Percentiles rank a stretch among this genome's conserved stretches.
Evolutionary conservation across 2,797 vertebrate species (phyloP).

Genomic region (Tragelaphus oryx): DNA sequence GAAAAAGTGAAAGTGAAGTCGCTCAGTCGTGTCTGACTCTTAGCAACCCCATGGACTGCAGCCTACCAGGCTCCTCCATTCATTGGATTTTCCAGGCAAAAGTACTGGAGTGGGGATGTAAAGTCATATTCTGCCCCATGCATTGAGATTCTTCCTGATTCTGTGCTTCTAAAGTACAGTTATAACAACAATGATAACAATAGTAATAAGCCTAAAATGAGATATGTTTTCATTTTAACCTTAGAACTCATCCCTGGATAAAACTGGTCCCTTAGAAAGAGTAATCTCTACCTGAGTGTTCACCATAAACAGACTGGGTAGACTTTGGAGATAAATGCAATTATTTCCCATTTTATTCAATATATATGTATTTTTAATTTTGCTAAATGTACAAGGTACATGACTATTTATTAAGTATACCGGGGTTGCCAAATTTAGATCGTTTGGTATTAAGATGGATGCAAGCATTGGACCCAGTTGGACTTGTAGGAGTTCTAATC

Average conservation of each 20-base stretch:
- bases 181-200: not conserved
- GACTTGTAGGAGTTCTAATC: slow-evolving; percentile 39
- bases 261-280: slow-evolving; percentile 32
- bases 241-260: slow-evolving; percentile 7
- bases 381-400: not conserved
- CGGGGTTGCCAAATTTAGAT: not conserved
- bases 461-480: not conserved
- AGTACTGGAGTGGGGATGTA: not conserved
- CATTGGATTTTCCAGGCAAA: not conserved
- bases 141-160: not conserved
- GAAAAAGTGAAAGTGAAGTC: too few species aligned
- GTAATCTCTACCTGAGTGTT: slow-evolving; percentile 16
- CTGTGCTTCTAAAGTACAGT: not conserved
- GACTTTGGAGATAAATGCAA: not conserved
- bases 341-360: not conserved
- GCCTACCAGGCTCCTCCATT: too few species aligned
- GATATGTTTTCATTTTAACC: slow-evolving; percentile 27
- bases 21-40: too few species aligned
- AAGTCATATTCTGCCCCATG: not conserved
- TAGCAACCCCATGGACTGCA: too few species aligned
- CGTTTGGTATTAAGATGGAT: slow-evolving; percentile 30
- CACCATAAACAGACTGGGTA: not conserved
- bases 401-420: slow-evolving; percentile 16
- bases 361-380: not conserved
- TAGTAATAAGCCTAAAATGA: slow-evolving; percentile 13